These are phyloP conservation scores for Melipona bicolor DNA, from an alignment of 2,888 invertebrate genomes.

Conservation along the genomic window DNA sequence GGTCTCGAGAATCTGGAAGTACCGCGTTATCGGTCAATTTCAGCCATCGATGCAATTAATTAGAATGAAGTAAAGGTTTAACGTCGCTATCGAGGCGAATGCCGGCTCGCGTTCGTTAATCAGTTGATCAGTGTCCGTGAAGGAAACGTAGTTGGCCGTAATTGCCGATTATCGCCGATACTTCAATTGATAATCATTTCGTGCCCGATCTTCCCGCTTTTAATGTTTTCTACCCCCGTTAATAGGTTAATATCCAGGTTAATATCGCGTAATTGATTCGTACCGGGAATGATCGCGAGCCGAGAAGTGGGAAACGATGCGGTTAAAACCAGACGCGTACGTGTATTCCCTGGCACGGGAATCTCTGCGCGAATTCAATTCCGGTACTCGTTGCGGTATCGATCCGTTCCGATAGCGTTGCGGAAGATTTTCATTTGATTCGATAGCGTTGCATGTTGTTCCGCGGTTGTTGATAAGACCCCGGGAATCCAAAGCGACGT, in stretches of 20 bases:
- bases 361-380: neutral
- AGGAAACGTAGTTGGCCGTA: slow-evolving; percentile 28
- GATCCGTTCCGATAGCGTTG: neutral
- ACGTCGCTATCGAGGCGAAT: slow-evolving; percentile 19
- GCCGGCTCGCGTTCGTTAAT: slow-evolving; percentile 28
- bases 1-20: neutral
- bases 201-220: neutral
- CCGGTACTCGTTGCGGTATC: too few relatives aligned
- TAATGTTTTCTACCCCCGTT: neutral
- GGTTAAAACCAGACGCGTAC: neutral
- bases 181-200: slow-evolving; percentile 7
- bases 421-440: neutral
- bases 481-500: neutral
- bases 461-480: neutral
- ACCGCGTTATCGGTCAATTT: slow-evolving; percentile 39
- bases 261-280: slow-evolving; percentile 2
- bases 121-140: slow-evolving; percentile 25
- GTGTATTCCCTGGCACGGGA: neutral
- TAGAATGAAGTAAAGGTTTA: slow-evolving; percentile 31
- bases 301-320: neutral
- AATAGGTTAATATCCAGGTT: neutral
- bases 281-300: too few relatives aligned
- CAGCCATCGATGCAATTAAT: slow-evolving; percentile 34
- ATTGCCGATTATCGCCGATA: slow-evolving; percentile 40
- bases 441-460: neutral